A percentile compares a stretch with the other conserved stretches of the same genome.
These are phyloP conservation scores for Phymanthus crucifer DNA, from an alignment of 92 coral and sea anemone species.

Conservation along the genomic window DNA sequence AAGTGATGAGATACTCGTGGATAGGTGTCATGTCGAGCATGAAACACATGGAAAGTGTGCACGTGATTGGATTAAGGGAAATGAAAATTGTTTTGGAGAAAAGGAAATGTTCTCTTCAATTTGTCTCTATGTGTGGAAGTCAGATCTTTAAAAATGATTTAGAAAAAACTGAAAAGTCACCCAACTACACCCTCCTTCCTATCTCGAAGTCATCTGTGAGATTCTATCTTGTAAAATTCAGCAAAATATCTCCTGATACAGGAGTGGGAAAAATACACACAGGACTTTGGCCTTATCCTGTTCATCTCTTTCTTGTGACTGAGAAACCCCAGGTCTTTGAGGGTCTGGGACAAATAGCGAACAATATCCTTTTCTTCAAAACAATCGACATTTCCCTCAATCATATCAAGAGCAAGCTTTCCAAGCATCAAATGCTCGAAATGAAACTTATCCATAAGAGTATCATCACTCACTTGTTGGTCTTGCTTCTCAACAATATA, in stretches of 20 bases:
- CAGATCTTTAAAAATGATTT: too few species aligned
- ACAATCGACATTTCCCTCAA: neutral
- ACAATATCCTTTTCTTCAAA: neutral
- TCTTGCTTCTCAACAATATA: neutral
- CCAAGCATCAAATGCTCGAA: conserved; percentile 7
- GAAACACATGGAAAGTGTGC: neutral
- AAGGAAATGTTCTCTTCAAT: neutral
- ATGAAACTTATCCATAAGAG: conserved; percentile 1
- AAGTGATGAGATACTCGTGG: neutral
- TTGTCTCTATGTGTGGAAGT: neutral
- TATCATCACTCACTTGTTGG: conserved; percentile 3
- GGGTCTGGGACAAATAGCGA: neutral
- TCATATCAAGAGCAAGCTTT: neutral
- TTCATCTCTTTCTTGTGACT: neutral
- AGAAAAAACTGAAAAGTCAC: too few species aligned
- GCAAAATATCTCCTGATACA: neutral
- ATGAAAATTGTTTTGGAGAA: neutral
- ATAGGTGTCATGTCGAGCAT: neutral
- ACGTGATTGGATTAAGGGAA: neutral
- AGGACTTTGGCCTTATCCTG: conserved; percentile 9
- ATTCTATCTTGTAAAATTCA: neutral
- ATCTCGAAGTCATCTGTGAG: neutral
- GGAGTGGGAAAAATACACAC: neutral
- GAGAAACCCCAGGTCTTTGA: neutral
- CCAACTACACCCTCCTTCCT: neutral